Conservation (phyloP, 1,140 invertebrate species). For the Ceratitis capitata region DNA sequence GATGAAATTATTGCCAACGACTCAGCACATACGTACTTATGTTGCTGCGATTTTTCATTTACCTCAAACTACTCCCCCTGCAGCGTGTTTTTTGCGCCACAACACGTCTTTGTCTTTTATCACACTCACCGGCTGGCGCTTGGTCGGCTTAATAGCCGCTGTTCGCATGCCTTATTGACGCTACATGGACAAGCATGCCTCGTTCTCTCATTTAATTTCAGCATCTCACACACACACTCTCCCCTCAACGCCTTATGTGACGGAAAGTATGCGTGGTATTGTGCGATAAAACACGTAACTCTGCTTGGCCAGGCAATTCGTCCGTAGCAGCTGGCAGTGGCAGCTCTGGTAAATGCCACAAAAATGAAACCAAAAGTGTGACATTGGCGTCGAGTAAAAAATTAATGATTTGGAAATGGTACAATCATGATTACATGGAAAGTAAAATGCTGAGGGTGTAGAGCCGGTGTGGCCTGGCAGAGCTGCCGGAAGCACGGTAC, state of each 20-base stretch:
- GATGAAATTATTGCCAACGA: background rate
- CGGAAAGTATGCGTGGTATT: background rate
- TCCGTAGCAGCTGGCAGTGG: background rate
- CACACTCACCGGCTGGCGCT: background rate
- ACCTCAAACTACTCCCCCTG: too few relatives aligned
- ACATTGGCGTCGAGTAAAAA: conserved; percentile 28
- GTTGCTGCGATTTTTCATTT: background rate
- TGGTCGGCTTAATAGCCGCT: conserved; percentile 15
- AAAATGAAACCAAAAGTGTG: conserved; percentile 32
- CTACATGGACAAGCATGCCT: background rate
- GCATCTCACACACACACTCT: too few relatives aligned
- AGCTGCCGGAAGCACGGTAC: too few relatives aligned
- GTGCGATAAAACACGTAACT: conserved; percentile 30
- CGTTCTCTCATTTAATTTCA: background rate
- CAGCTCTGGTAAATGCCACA: background rate
- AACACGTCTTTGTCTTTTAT: background rate
- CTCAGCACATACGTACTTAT: background rate
- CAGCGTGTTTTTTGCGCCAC: too few relatives aligned
- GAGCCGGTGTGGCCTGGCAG: too few relatives aligned
- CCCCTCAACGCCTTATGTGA: background rate
- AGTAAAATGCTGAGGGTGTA: background rate
- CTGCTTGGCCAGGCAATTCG: background rate
- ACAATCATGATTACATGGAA: conserved; percentile 30
- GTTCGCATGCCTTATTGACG: conserved; percentile 27
- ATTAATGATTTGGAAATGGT: conserved; percentile 27